These are phyloP conservation scores for Micropterix aruncella DNA, from an alignment of 2,888 invertebrate species.

Conservation along the genomic window DNA sequence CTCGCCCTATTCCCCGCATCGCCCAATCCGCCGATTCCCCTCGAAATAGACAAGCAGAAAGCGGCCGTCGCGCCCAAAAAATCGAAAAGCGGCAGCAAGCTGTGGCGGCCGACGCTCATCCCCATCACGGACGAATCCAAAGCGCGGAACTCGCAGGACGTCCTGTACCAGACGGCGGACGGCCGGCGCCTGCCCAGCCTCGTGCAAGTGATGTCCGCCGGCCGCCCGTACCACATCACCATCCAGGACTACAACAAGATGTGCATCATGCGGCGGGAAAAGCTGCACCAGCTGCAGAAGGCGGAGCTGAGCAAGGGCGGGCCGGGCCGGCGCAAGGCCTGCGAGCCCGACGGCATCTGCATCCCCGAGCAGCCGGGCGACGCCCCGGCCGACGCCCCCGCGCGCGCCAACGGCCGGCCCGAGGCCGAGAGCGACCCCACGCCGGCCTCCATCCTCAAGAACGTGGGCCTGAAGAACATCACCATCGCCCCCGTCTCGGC, in stretches of 20 bases:
- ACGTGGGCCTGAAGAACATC: conserved; percentile 34
- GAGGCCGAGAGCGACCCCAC: conserved; percentile 10
- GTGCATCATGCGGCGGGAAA: conserved; percentile 56
- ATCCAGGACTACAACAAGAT: conserved; percentile 68
- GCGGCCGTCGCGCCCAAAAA: conserved; percentile 25
- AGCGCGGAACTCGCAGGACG: conserved; percentile 26
- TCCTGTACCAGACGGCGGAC: conserved; percentile 41
- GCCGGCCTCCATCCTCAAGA: conserved; percentile 25
- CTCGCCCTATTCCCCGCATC: conserved; percentile 21
- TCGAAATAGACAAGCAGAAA: conserved; percentile 27
- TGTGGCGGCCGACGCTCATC: conserved; percentile 59
- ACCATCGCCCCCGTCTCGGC: conserved; percentile 33
- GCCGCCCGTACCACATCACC: conserved; percentile 67
- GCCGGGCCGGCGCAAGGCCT: conserved; percentile 5
- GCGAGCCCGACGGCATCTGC: conserved; percentile 13
- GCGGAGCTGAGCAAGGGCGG: conserved; percentile 16
- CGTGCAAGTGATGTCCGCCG: conserved; percentile 62
- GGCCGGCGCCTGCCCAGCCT: conserved; percentile 45
- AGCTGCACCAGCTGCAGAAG: conserved; percentile 45
- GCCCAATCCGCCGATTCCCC: conserved; percentile 3
- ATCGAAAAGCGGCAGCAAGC: conserved; percentile 40
- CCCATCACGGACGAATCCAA: conserved; percentile 44
- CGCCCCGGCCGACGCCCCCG: conserved; percentile 21
- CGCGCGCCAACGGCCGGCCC: conserved; percentile 29
- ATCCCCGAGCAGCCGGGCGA: conserved; percentile 15